Base-by-base conservation (phyloP, 2,797 vertebrate genomes). In the Sitta carolinensis region DNA sequence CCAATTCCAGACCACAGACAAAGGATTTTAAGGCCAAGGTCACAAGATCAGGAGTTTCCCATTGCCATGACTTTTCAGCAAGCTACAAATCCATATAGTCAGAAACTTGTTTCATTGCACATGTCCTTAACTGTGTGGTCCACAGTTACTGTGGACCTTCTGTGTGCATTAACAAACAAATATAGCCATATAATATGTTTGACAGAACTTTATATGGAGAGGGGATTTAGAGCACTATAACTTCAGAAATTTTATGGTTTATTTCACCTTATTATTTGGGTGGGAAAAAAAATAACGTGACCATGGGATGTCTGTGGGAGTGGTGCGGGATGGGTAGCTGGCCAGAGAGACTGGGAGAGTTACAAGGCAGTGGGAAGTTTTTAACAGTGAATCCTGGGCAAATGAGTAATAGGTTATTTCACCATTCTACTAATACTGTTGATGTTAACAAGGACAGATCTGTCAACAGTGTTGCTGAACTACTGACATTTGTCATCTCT, bases 401-500 rank as follows among this genome's bases (percentile, higher is more conserved):
- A 42, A 23, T 3, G 10, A 75, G 21, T 89, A 87, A 80, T 67
- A 83, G 30, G 38, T 59, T 87, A 80, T 91, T 93, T 89, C 64
- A 83, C 32, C 19, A 10, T 94, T 94, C 78, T 82, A 4, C 63
- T 76, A 89, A 89, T 77, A 58, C 54, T 77, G 45, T 68, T 87
- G 84, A 61, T 93, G 66, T 74, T 95, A 94, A 93, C 42, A 89
- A 93, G 45, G 75, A 32, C 51, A 78, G 50, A 84, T 42, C 74
- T 95, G 82, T 84, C 90, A 96, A 90, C 58, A 62, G 25, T 42
- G 23, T 51, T 68, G 66, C 61, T 88, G 93, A 94, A 77, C 69
- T 93, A 38, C 70, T 94, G 93, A 74, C 89, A 93, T 87, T 94
- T 93, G 81, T 96, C 92, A 96, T 91, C 84, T 38, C 57, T 86